Evolutionary conservation across 1,140 invertebrate genomes (phyloP), one percentile per base, ranked within the genome.

Genomic region (Heliconius nattereri): DNA sequence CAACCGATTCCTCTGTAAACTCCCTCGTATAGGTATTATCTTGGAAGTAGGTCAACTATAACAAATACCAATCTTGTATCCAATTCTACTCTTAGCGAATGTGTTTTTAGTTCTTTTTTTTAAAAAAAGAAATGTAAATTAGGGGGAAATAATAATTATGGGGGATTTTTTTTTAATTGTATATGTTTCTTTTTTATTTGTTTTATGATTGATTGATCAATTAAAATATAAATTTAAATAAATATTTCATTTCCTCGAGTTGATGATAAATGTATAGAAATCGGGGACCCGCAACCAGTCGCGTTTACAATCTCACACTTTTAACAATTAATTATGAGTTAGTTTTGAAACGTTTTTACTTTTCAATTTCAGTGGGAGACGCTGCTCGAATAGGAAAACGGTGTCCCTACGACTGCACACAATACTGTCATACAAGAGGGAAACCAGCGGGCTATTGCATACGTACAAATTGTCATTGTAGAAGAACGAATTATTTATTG

Each of bases 371-470:
- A 78, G 78, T 45, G n/a, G 52, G 37, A 7, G 54, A 40, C 23
- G 40, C 78, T 1, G 78, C 72, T 26, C n/a, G 32, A 32, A n/a
- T 49, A 49, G 26, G 16, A 35, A 66, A 54, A 40, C n/a, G 45
- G 1, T 80, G 78, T 26, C 74, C 74, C 2, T 32, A 71, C 23
- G 74, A 80, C 9, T 80, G 78, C n/a, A 7, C 45, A 26, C n/a
- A n/a, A 11, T 80, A 76, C 26, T 80, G 78, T 13, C 78, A 80
- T 57, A 76, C 45, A 16, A 54, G 52, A 29, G 78, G 78, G 13
- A 76, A 45, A 32, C 29, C 32, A 16, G n/a, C 29, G 7, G 78
- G 78, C 20, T 20, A 60, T 49, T 80, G 78, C 35, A 19, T 16
- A 9, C 40, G n/a, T 16, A 35, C 49, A 45, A 74, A 9, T 1